phyloP scores from a whole-genome alignment of 2,113 vertebrate species.

The Notechis scutatus region DNA sequence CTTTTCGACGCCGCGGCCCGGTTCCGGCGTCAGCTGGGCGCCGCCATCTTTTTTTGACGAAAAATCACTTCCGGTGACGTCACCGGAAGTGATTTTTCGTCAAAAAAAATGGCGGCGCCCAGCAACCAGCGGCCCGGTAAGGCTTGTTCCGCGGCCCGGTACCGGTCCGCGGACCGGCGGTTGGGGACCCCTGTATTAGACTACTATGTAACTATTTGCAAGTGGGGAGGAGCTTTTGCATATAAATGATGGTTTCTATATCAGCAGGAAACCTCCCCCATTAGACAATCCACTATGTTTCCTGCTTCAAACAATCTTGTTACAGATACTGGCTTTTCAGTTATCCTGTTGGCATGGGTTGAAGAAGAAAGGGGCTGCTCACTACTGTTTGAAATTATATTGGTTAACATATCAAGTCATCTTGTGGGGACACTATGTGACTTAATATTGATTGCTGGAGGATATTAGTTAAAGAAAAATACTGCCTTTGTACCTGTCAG shows the following conservation, averaged over 20 bases:
- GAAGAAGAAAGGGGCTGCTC: not conserved
- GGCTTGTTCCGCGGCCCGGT: no score
- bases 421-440: not conserved
- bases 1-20: no score
- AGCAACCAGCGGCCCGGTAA: no score
- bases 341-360: not conserved
- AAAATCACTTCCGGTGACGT: no score
- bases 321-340: not conserved
- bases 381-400: not conserved
- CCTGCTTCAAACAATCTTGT: not conserved
- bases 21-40: no score
- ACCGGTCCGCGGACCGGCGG: no score
- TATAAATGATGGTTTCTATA: not conserved
- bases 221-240: not conserved
- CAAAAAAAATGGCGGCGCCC: no score
- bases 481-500: not conserved
- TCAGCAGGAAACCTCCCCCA: not conserved
- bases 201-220: not conserved
- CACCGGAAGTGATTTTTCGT: no score
- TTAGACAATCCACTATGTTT: not conserved
- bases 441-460: not conserved
- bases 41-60: no score
- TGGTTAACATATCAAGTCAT: not conserved
- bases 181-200: no score
- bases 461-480: not conserved